A percentile compares a stretch with the other conserved stretches of the same genome.
These are phyloP conservation scores for Pachypeltis micranthus DNA, from an alignment of 1,140 invertebrate species.

Conservation along the genomic window DNA sequence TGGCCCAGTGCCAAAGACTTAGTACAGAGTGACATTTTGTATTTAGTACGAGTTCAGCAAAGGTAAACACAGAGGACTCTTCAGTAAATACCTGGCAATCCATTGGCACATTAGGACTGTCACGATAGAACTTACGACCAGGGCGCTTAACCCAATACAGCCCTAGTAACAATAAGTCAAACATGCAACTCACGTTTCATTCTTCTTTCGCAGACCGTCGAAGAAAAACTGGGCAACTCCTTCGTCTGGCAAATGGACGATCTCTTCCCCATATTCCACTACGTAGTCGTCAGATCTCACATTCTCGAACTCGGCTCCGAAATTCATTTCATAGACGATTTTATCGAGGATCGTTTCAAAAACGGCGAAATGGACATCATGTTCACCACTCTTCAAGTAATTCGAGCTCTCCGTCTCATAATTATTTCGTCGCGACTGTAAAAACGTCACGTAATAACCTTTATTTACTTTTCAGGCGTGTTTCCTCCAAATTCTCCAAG, in stretches of 20 bases:
- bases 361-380: constrained; percentile 70
- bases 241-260: constrained; percentile 77
- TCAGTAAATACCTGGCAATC: no score
- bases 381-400: constrained; percentile 68
- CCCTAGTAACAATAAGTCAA: no score
- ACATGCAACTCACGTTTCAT: no score
- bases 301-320: constrained; percentile 74
- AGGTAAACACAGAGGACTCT: no score
- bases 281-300: constrained; percentile 64
- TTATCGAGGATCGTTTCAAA: constrained; percentile 60
- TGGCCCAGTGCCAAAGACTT: no score
- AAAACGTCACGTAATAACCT: neutral
- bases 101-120: no score
- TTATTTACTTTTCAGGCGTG: constrained; percentile 44
- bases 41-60: no score
- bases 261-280: constrained; percentile 73
- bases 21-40: no score
- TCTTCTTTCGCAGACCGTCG: constrained; percentile 38
- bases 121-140: no score
- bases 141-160: no score
- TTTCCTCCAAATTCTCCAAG: constrained; percentile 58
- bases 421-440: constrained; percentile 14
- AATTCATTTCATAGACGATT: constrained; percentile 72
- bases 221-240: constrained; percentile 38
- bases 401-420: constrained; percentile 21